Base-by-base conservation (phyloP, 2,113 vertebrate species). In the Brachionichthys hirsutus region DNA sequence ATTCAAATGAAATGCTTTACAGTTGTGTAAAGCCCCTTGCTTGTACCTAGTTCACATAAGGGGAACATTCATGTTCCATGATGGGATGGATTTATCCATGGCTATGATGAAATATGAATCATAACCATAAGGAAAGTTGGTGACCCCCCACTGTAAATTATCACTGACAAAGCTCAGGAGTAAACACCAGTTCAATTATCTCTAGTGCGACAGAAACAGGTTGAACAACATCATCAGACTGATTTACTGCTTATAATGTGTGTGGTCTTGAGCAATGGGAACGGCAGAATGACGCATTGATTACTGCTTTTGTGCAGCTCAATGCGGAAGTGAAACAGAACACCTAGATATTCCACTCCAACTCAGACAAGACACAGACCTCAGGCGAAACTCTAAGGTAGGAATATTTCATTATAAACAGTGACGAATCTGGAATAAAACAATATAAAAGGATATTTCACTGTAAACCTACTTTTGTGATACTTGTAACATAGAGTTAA, bases 311-410 rank as follows among this genome's bases (percentile, higher is more conserved):
- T 30, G 43, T 9, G 30, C 15, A 11, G 15, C 19, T 57, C 9
- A 64, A 78, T 50, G 63, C 75, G 81, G 86, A 88, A 87, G 65
- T 14, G 40, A 57, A 57, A 73, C 62, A 43, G 16, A 6, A 19
- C 68, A 10, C 3, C 9, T 2, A 13, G 15, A 13, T 30, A 54
- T 35, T 59, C 45, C 16, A 44, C 12, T 64, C 0, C 1, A 47
- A 62, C n/a, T 7, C 17, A 2, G 1, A 42, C 9, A 0, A 1
- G 47, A 62, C n/a, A 10, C 17, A 2, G 1, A 42, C 9, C 30
- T 2, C n/a, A 50, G 38, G 34, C 13, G 43, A 54, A 13, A 62
- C 24, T 14, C 5, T 0, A 6, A 67, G 74, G 82, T 88, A 65
- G 78, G 45, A 0, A 14, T n/a, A 15, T 1, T 44, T 15, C 18